Evolutionary conservation across 2,888 invertebrate genomes (phyloP).

Genomic region (Galeopsomyia nigrocyanea): DNA sequence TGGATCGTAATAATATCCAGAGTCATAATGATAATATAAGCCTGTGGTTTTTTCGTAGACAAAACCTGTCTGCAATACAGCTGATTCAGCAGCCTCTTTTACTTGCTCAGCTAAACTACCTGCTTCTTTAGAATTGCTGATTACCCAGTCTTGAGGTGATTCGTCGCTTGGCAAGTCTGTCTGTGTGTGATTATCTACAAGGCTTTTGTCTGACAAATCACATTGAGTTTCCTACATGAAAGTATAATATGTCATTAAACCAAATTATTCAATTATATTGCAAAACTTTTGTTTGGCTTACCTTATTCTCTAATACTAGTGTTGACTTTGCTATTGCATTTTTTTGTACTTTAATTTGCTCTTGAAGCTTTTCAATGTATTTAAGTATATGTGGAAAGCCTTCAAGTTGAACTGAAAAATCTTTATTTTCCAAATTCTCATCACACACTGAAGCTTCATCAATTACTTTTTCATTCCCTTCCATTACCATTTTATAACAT

Average conservation of each 20-base stretch:
- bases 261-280: too few species aligned
- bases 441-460: too few species aligned
- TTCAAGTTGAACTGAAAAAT: constrained; percentile 66
- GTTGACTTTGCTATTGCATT: constrained; percentile 67
- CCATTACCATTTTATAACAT: too few species aligned
- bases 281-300: constrained; percentile 68
- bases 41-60: constrained; percentile 89
- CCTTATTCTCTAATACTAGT: constrained; percentile 72
- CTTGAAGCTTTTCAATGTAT: constrained; percentile 73
- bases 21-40: constrained; percentile 89
- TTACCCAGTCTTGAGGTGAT: constrained; percentile 52
- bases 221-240: constrained; percentile 54
- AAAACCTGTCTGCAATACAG: constrained; percentile 80
- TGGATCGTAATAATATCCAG: constrained; percentile 92
- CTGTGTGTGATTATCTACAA: constrained; percentile 57
- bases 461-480: too few species aligned
- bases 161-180: constrained; percentile 56
- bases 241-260: constrained; percentile 7
- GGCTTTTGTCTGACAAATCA: constrained; percentile 60
- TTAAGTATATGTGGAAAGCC: constrained; percentile 74
- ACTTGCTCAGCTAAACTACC: constrained; percentile 80
- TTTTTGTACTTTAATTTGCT: constrained; percentile 73
- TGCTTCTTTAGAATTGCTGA: constrained; percentile 51
- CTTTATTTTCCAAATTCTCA: constrained; percentile 49
- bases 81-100: constrained; percentile 81